Conservation (phyloP, 2,797 vertebrate genomes). For the Falco rusticolus region DNA sequence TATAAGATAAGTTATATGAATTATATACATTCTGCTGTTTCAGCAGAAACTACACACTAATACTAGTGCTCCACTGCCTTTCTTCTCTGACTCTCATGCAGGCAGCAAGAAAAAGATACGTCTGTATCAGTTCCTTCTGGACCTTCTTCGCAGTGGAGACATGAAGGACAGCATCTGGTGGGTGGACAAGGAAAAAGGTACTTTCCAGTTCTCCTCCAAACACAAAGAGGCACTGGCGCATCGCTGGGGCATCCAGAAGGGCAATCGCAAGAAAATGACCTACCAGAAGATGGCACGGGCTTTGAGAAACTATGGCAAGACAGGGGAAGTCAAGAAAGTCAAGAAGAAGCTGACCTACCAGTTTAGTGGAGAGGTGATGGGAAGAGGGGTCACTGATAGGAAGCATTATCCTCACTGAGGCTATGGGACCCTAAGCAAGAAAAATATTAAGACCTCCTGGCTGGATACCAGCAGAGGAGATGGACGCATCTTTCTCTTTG, state of each 20-base stretch:
- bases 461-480: constrained; percentile 58
- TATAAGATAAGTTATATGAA: not conserved
- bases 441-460: constrained; percentile 57
- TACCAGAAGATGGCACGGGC: constrained; percentile 99
- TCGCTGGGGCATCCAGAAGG: constrained; percentile 98
- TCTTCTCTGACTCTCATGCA: constrained; percentile 65
- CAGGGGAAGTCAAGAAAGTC: constrained; percentile 98
- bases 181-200: constrained; percentile 98
- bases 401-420: constrained; percentile 86
- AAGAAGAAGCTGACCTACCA: constrained; percentile 99
- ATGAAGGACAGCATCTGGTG: constrained; percentile 99
- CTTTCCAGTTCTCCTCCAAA: constrained; percentile 99
- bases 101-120: constrained; percentile 99
- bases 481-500: constrained; percentile 52
- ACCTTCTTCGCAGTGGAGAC: constrained; percentile 93
- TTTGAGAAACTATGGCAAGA: constrained; percentile 98
- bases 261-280: constrained; percentile 99
- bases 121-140: constrained; percentile 96
- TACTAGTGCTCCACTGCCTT: not conserved
- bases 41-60: not conserved
- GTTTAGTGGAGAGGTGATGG: constrained; percentile 98
- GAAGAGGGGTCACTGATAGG: constrained; percentile 85
- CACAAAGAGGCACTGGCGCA: constrained; percentile 96
- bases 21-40: not conserved
- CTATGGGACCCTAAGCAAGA: constrained; percentile 44